Conservation (phyloP, 2,888 invertebrate species). For the Nasonovia ribisnigri region DNA sequence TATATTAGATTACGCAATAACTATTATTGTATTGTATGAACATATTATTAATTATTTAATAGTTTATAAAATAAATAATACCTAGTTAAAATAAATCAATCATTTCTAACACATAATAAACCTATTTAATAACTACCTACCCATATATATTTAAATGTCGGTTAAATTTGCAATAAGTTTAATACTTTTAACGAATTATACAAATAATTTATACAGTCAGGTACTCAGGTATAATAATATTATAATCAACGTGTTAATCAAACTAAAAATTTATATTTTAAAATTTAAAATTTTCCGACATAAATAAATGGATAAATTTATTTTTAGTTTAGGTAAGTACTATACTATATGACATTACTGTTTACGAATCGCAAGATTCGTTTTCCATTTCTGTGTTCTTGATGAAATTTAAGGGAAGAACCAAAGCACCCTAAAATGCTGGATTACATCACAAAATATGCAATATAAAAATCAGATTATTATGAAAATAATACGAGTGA, state of each 20-base stretch:
- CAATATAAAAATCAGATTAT: conserved; percentile 6
- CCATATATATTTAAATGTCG: not conserved
- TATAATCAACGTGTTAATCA: not conserved
- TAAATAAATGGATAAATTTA: not conserved
- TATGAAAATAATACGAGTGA: conserved; percentile 19
- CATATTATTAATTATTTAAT: not conserved
- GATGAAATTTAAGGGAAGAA: not conserved
- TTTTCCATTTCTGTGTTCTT: not conserved
- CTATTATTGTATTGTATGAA: not conserved
- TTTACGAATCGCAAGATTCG: not conserved
- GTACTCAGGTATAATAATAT: too few relatives aligned
- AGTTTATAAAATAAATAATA: not conserved
- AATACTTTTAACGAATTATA: not conserved
- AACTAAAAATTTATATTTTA: not conserved
- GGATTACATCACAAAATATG: not conserved
- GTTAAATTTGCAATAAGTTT: not conserved
- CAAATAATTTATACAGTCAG: not conserved
- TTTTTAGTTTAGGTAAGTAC: not conserved
- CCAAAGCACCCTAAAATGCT: not conserved
- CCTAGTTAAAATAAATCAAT: not conserved
- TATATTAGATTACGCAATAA: too few relatives aligned
- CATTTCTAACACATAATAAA: not conserved
- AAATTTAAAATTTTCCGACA: not conserved
- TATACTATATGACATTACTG: not conserved
- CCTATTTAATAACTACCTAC: not conserved